Evolutionary conservation across 2,797 vertebrate genomes (phyloP).

Genomic region (Sebastolobus alascanus): DNA sequence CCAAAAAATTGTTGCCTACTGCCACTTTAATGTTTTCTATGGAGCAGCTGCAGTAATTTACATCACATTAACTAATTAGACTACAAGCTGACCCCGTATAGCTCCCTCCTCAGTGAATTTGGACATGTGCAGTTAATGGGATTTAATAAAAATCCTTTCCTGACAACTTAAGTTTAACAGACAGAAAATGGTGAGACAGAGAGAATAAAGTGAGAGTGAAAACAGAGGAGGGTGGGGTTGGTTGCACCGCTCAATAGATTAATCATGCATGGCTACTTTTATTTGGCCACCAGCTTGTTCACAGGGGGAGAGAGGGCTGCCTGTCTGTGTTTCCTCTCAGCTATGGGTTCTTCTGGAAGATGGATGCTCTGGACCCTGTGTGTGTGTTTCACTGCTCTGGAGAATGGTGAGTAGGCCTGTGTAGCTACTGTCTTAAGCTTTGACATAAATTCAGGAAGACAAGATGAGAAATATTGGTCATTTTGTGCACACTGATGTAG

Average conservation of each 20-base stretch:
- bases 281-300: conserved; percentile 43
- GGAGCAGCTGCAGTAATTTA: conserved; percentile 26
- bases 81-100: conserved; percentile 14
- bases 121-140: background rate
- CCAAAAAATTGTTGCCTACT: too few relatives aligned
- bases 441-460: background rate
- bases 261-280: conserved; percentile 78
- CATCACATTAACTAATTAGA: conserved; percentile 28
- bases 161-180: background rate
- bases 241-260: conserved; percentile 69
- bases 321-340: conserved; percentile 50
- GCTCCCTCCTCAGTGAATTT: background rate
- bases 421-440: background rate
- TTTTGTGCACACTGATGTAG: background rate
- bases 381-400: conserved; percentile 46
- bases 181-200: conserved; percentile 3
- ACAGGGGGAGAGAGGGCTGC: conserved; percentile 36
- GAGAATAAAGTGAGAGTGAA: conserved; percentile 10
- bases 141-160: background rate
- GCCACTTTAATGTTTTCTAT: background rate
- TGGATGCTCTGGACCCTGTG: conserved; percentile 70
- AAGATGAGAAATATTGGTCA: background rate
- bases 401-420: conserved; percentile 70
- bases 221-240: conserved; percentile 34
- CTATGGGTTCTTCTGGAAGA: conserved; percentile 67